Percentiles rank a stretch among this genome's conserved stretches.
phyloP scores from a whole-genome alignment of 2,113 vertebrate species.

The Petromus typicus region DNA sequence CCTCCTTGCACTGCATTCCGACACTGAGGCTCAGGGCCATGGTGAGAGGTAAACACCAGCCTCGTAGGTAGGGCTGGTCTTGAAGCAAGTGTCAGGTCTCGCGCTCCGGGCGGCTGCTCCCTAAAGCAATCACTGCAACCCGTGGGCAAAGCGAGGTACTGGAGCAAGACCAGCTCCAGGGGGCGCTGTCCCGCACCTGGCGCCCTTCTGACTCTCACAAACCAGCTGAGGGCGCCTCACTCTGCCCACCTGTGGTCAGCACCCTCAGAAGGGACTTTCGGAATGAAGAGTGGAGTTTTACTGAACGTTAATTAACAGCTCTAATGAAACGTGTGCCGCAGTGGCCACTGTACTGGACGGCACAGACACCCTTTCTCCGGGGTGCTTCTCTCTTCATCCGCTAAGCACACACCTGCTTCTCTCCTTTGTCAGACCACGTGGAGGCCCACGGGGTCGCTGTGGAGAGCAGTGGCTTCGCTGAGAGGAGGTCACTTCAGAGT shows the following conservation, averaged over 20 bases:
- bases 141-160: accelerated
- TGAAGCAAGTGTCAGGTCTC: not conserved
- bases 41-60: not conserved
- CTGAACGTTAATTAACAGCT: not conserved
- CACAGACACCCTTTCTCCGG: accelerated
- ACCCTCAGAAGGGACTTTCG: not conserved
- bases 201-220: not conserved
- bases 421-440: not conserved
- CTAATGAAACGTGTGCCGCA: not conserved
- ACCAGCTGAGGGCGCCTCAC: not conserved
- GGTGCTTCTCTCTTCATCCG: not conserved
- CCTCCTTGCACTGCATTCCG: not conserved
- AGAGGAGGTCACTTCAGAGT: not conserved
- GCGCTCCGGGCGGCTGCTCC: too few species aligned
- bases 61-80: not conserved
- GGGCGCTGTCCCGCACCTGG: not conserved
- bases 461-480: not conserved
- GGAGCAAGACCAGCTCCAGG: not conserved
- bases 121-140: not conserved
- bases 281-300: too few species aligned
- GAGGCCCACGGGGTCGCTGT: not conserved
- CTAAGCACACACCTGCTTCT: not conserved
- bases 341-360: not conserved
- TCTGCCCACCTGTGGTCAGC: not conserved
- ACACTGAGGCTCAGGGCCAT: not conserved